These are phyloP conservation scores for Oncorhynchus mykiss DNA, from an alignment of 2,113 vertebrate genomes.

Conservation along the genomic window DNA sequence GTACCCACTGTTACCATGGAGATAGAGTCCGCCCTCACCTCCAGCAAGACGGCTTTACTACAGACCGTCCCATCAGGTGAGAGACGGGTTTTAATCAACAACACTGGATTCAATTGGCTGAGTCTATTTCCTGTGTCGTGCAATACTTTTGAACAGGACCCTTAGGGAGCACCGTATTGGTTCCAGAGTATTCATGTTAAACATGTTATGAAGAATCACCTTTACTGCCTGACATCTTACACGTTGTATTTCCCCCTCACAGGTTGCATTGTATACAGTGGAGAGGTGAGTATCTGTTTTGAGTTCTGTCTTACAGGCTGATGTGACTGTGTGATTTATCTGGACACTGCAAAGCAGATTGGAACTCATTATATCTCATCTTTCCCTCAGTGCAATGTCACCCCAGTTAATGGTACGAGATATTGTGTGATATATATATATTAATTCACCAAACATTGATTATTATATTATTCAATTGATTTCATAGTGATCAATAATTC, in stretches of 20 bases:
- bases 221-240: not conserved
- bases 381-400: slow-evolving; percentile 57
- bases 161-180: no score
- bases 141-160: no score
- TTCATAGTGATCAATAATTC: not conserved
- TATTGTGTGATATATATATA: not conserved
- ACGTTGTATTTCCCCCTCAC: not conserved
- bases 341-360: not conserved
- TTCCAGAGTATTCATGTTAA: not conserved
- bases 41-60: slow-evolving; percentile 35
- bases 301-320: not conserved
- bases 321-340: not conserved
- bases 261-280: slow-evolving; percentile 64
- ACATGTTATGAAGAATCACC: not conserved
- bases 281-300: slow-evolving; percentile 51
- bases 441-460: no score
- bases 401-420: slow-evolving; percentile 56
- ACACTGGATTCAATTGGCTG: no score
- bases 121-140: no score
- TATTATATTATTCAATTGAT: not conserved
- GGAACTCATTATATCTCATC: not conserved
- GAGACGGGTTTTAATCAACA: not conserved
- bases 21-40: slow-evolving; percentile 26
- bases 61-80: slow-evolving; percentile 52
- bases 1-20: slow-evolving; percentile 14